phyloP scores from a whole-genome alignment of 2,113 vertebrate genomes.

The Caracal caracal region DNA sequence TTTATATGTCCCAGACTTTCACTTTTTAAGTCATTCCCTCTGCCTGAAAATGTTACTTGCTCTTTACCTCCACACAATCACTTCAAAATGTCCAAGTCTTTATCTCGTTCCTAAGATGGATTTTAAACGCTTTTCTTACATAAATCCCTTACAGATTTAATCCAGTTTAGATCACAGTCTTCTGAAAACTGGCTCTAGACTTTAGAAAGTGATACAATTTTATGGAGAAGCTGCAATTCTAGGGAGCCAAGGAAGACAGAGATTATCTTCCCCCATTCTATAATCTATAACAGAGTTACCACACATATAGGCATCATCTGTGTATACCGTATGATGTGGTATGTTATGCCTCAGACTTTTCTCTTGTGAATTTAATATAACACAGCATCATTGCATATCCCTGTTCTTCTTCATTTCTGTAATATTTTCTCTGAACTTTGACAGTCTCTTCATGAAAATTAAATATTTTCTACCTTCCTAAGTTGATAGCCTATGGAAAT shows the following conservation, averaged over 20 bases:
- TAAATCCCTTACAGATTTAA: background rate
- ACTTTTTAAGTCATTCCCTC: background rate
- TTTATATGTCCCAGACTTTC: background rate
- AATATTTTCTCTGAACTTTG: background rate
- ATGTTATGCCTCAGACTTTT: background rate
- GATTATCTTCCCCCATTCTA: background rate
- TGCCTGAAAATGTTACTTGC: background rate
- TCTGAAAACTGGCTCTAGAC: background rate
- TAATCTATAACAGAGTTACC: background rate
- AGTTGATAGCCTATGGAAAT: background rate
- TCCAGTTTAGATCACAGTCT: background rate
- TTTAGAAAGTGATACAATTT: background rate
- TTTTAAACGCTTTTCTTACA: constrained; percentile 28
- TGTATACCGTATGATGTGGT: background rate
- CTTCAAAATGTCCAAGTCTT: constrained; percentile 1
- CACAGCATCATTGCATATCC: background rate
- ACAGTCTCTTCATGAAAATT: background rate
- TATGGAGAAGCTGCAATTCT: background rate
- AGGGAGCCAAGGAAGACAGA: background rate
- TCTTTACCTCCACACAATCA: background rate
- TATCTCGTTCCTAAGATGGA: background rate
- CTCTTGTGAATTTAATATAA: background rate
- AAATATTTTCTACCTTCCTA: background rate
- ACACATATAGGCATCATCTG: background rate
- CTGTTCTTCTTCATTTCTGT: background rate